phyloP scores from a whole-genome alignment of 2,888 invertebrate genomes.

The Cryptus armator region DNA sequence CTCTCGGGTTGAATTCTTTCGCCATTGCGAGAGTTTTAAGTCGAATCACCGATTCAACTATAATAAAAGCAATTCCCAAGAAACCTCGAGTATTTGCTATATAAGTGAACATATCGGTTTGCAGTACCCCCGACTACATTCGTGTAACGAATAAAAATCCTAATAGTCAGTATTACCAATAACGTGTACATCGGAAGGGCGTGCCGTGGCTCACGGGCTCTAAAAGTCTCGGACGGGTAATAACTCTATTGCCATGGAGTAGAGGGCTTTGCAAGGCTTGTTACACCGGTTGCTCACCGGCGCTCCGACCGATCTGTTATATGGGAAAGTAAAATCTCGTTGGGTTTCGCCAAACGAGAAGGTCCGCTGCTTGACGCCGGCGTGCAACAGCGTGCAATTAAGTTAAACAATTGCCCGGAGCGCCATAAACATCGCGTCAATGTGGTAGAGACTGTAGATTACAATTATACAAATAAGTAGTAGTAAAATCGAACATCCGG shows the following conservation, averaged over 20 bases:
- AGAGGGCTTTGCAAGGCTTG: conserved; percentile 37
- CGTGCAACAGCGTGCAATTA: conserved; percentile 80
- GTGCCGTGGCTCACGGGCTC: conserved; percentile 78
- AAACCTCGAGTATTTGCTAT: too few species aligned
- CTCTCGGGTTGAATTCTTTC: too few species aligned
- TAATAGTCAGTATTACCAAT: conserved; percentile 82
- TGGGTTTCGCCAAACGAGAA: conserved; percentile 52
- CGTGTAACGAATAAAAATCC: conserved; percentile 73
- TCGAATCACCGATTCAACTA: too few species aligned
- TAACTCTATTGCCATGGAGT: conserved; percentile 80
- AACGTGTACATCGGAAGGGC: conserved; percentile 82
- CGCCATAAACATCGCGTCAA: conserved; percentile 76
- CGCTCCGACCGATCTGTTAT: conserved; percentile 69
- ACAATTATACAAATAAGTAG: conserved; percentile 40
- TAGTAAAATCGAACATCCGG: conserved; percentile 27
- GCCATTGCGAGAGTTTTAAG: too few species aligned
- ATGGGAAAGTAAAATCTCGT: conserved; percentile 77
- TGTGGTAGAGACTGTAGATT: conserved; percentile 10
- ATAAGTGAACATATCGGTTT: too few species aligned
- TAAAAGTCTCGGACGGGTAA: conserved; percentile 83
- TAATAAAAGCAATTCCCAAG: too few species aligned
- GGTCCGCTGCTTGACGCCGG: conserved; percentile 32
- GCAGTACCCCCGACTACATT: background rate
- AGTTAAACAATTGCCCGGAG: conserved; percentile 83
- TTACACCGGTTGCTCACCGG: conserved; percentile 38